Percentiles rank a stretch among this genome's conserved stretches.
phyloP scores from a whole-genome alignment of 1,140 invertebrate species.

The Sipha flava region DNA sequence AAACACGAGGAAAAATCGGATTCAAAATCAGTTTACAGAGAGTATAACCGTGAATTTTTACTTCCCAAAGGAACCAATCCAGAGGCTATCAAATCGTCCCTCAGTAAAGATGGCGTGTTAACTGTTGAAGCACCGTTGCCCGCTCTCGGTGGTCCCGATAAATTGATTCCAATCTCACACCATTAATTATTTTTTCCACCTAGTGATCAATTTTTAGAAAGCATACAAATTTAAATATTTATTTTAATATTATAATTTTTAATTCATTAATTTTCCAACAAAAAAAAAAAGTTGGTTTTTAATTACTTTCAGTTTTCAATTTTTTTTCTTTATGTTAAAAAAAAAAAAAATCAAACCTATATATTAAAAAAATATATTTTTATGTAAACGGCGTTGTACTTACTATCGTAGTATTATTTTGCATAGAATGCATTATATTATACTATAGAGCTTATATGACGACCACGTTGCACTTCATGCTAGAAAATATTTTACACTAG shows the following conservation, averaged over 20 bases:
- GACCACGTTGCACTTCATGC: background rate
- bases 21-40: conserved; percentile 86
- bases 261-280: background rate
- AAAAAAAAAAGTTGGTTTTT: background rate
- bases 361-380: background rate
- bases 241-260: background rate
- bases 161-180: conserved; percentile 69
- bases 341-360: background rate
- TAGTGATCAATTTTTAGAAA: background rate
- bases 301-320: background rate
- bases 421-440: too few relatives aligned
- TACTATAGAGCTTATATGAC: background rate
- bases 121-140: conserved; percentile 89
- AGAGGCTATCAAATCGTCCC: conserved; percentile 78
- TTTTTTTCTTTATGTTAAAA: background rate
- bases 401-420: background rate
- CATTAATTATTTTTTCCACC: conserved; percentile 44
- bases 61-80: conserved; percentile 88
- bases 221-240: background rate
- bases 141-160: conserved; percentile 60
- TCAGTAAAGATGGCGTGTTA: conserved; percentile 85
- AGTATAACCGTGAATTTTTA: conserved; percentile 92
- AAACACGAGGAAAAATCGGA: conserved; percentile 94
- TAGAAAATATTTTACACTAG: background rate
- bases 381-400: background rate